phyloP scores from a whole-genome alignment of 2,888 invertebrate species.

The Drosophila subsilvestris region DNA sequence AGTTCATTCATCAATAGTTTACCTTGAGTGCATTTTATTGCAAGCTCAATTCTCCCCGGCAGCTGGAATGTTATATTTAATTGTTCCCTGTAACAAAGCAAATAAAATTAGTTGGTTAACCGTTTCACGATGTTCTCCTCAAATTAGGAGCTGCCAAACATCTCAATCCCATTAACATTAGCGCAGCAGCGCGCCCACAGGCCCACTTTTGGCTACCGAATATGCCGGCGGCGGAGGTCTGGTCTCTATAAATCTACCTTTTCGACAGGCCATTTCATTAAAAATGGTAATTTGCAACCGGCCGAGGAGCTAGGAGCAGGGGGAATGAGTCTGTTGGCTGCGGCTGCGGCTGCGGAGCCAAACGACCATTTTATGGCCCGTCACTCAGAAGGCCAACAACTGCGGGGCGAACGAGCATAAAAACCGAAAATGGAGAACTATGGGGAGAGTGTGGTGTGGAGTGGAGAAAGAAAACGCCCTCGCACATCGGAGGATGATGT shows the following conservation, averaged over 20 bases:
- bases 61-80: not conserved
- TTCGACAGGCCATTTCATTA: conserved; percentile 62
- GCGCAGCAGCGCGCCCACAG: not conserved
- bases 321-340: conserved; percentile 9
- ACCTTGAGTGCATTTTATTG: not conserved
- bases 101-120: not conserved
- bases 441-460: not conserved
- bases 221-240: not conserved
- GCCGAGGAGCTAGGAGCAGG: conserved; percentile 10
- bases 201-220: conserved; percentile 7
- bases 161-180: not conserved
- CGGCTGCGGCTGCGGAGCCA: not conserved
- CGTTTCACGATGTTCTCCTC: not conserved
- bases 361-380: conserved; percentile 62
- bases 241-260: conserved; percentile 28
- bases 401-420: conserved; percentile 17
- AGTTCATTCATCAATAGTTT: too few species aligned
- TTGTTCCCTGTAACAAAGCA: not conserved
- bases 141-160: not conserved
- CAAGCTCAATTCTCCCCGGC: not conserved
- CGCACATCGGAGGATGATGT: not conserved
- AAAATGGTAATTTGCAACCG: conserved; percentile 62
- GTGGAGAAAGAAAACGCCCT: not conserved
- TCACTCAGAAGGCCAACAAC: conserved; percentile 25
- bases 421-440: conserved; percentile 38